Base-by-base conservation (phyloP, 1,140 invertebrate species). In the Oryzaephilus surinamensis region DNA sequence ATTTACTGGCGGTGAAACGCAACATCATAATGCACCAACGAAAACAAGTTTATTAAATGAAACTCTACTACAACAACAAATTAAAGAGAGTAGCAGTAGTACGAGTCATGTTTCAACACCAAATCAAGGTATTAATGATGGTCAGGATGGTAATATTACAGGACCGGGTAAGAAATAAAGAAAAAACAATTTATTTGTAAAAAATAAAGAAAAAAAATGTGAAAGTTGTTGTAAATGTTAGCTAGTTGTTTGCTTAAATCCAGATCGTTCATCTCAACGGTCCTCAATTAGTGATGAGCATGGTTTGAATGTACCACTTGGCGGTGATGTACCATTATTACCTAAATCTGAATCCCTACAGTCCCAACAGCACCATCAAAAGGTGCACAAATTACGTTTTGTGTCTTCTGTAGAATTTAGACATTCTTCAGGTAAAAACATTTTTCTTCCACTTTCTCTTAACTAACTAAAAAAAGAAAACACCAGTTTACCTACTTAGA, bases 351-450 rank as follows among this genome's bases (percentile, higher is more conserved):
- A 66, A 59, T 62, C 66, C 62, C 63, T 66, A 53, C 64, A 66
- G 57, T 61, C 60, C 58, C 69, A n/a, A n/a, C n/a, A n/a, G n/a
- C n/a, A n/a, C n/a, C n/a, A n/a, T n/a, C n/a, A 73, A 64, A 74
- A 71, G 64, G 64, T 72, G 50, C 76, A 79, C 45, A 84, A 81
- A 68, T 67, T 84, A 37, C 74, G 81, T 43, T 84, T 85, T 71
- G 77, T 83, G 19, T 79, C 80, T 50, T 83, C 79, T 31, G 73
- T 80, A 59, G 77, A 79, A 58, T 74, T 72, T 66, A 79, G 75
- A 65, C 67, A 78, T 60, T 76, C 72, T 51, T 75, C 77, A 70
- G 77, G 77, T 80, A 74, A 72, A 40, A 20, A 13, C 23, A 18
- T 13, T 29, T 41, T 12, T 35, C 23, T 16, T 26, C 10, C 10